A percentile compares a stretch with the other conserved stretches of the same genome.
Evolutionary conservation across 2,797 vertebrate genomes (phyloP).

Genomic region (Pangasius mekongensis): DNA sequence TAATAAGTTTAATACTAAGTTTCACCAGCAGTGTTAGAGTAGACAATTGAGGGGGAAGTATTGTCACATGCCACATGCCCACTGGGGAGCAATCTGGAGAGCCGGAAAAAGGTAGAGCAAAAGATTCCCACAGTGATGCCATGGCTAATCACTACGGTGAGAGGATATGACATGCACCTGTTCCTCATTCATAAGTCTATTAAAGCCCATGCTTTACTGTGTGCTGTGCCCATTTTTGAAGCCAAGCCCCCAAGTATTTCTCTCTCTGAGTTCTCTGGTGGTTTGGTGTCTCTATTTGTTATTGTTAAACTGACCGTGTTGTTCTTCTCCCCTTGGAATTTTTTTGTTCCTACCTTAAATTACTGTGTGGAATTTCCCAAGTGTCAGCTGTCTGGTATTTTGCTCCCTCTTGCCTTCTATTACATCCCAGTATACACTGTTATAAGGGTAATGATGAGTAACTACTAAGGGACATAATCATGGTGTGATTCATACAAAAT

Average conservation of each 20-base stretch:
- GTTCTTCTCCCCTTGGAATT: background rate
- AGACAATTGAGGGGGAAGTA: background rate
- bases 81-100: background rate
- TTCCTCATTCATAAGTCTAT: background rate
- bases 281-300: constrained; percentile 9
- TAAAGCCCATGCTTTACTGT: background rate
- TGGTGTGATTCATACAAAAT: background rate
- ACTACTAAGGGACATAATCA: background rate
- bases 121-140: background rate
- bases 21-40: background rate
- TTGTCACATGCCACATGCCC: background rate
- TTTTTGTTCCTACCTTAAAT: background rate
- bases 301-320: background rate
- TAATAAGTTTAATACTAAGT: background rate
- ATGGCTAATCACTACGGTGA: background rate
- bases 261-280: background rate
- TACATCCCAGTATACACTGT: background rate
- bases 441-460: background rate
- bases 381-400: background rate
- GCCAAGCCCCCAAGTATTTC: background rate
- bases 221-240: background rate
- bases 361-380: background rate
- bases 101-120: background rate
- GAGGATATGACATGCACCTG: background rate
- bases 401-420: background rate